These are phyloP conservation scores for Origma solitaria DNA, from an alignment of 2,113 vertebrate species.

Conservation along the genomic window DNA sequence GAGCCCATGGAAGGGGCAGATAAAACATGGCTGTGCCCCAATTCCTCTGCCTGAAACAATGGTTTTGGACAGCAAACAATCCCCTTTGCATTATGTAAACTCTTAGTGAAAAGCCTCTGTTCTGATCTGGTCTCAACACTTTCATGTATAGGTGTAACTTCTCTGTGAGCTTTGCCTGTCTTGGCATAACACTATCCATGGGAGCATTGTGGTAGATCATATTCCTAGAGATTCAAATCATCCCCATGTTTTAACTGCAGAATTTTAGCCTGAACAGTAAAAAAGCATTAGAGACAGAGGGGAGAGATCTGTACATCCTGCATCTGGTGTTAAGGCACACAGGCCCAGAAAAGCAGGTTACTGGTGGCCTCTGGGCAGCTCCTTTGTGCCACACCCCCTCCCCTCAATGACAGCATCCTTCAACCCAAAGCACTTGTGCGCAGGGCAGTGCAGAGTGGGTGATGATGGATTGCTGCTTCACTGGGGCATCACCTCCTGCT, in stretches of 20 bases:
- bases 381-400: neutral
- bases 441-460: neutral
- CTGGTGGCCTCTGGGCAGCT: neutral
- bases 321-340: neutral
- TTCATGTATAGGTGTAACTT: neutral
- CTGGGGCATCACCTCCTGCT: neutral
- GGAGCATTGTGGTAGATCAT: neutral
- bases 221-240: neutral
- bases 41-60: neutral
- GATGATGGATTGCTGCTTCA: fast-evolving
- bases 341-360: neutral
- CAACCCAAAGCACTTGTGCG: neutral
- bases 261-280: neutral
- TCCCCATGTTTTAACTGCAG: neutral
- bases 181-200: neutral
- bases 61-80: neutral
- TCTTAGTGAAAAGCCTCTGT: neutral
- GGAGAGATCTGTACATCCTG: neutral
- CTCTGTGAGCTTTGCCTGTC: neutral
- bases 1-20: neutral
- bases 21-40: neutral
- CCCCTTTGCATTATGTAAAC: neutral
- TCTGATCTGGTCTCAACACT: neutral
- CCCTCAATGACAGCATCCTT: neutral
- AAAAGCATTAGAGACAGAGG: neutral